Conservation (phyloP, 35 echinoderm and acorn worm species). For the Apostichopus japonicus region DNA sequence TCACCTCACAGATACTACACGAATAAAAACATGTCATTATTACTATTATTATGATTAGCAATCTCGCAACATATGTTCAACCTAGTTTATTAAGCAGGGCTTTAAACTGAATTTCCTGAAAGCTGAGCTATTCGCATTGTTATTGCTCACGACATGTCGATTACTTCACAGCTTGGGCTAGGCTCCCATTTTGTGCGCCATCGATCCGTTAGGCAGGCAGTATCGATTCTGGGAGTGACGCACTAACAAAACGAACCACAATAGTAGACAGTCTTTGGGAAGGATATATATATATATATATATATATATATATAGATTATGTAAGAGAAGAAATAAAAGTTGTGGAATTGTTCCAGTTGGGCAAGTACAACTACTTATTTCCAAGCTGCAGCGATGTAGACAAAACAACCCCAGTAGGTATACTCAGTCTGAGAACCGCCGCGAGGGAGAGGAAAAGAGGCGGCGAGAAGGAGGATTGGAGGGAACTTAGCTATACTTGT, state of each 20-base stretch:
- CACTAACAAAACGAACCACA: conserved; percentile 31
- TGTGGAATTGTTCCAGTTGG: not conserved
- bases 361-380: not conserved
- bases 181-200: conserved; percentile 27
- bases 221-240: conserved; percentile 21
- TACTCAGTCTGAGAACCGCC: not conserved
- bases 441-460: conserved; percentile 17
- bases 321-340: not conserved
- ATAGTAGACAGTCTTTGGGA: not conserved
- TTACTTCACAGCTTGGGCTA: conserved; percentile 41
- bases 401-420: not conserved
- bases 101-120: conserved; percentile 31
- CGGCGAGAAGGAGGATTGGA: not conserved
- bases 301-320: too few species aligned
- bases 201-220: conserved; percentile 2
- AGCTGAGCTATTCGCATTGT: not conserved
- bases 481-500: not conserved
- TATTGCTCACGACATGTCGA: conserved; percentile 3
- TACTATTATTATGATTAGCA: conserved; percentile 31
- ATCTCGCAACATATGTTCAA: conserved; percentile 45
- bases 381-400: not conserved
- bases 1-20: not conserved
- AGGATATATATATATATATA: too few species aligned
- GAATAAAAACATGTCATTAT: not conserved
- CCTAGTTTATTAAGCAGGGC: conserved; percentile 19